Percentiles rank a stretch among this genome's conserved stretches.
Conservation (phyloP, 1,140 invertebrate genomes). For the Brachionus koreanus region DNA sequence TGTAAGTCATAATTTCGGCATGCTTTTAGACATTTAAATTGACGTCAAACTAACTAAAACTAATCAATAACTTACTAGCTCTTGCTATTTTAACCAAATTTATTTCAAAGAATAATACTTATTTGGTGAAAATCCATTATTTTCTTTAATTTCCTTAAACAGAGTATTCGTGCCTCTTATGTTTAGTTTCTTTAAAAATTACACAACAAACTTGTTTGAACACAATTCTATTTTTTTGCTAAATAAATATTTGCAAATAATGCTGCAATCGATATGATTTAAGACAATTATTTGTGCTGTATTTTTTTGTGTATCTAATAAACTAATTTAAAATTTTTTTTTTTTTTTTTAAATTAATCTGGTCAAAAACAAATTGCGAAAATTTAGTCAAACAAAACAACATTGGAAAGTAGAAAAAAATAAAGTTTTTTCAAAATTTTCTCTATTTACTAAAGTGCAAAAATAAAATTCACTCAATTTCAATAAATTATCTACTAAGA, state of each 20-base stretch:
- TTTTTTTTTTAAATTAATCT: too few relatives aligned
- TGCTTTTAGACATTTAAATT: neutral
- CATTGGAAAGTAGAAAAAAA: too few relatives aligned
- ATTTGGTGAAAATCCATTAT: neutral
- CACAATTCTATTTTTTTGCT: neutral
- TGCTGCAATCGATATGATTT: neutral
- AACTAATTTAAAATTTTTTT: too few relatives aligned
- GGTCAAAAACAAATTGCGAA: too few relatives aligned
- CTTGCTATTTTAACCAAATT: neutral
- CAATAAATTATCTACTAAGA: too few relatives aligned
- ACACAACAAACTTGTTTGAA: neutral
- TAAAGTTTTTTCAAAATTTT: too few relatives aligned
- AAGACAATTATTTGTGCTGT: too few relatives aligned
- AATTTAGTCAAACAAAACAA: too few relatives aligned
- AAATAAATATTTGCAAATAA: neutral
- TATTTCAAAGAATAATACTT: neutral
- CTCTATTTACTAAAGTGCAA: too few relatives aligned
- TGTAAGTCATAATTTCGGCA: neutral
- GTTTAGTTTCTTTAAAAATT: neutral
- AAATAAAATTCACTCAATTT: too few relatives aligned
- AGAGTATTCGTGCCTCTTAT: neutral
- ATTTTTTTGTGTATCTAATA: too few relatives aligned
- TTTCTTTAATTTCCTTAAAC: neutral
- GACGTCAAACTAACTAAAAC: neutral
- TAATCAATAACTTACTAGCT: neutral